A percentile compares a stretch with the other conserved stretches of the same genome.
Conservation (phyloP, 2,113 vertebrate species). For the Bos taurus region DNA sequence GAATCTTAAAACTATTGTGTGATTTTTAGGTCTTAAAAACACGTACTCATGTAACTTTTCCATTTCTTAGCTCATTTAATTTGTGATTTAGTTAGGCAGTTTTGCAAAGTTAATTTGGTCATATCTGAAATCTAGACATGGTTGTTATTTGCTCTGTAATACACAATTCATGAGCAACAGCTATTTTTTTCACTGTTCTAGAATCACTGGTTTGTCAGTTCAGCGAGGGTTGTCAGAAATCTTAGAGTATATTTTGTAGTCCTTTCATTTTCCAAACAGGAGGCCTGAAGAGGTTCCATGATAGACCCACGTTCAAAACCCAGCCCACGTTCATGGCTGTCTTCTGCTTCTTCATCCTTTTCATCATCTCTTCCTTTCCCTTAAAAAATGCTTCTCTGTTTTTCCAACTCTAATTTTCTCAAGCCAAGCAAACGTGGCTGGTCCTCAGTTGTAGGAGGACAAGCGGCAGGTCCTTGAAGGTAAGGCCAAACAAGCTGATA, state of each 20-base stretch:
- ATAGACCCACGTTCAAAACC: not conserved
- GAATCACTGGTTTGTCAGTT: not conserved
- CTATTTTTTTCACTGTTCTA: not conserved
- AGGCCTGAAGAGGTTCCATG: not conserved
- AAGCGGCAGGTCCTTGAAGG: not conserved
- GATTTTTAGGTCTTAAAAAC: constrained; percentile 35
- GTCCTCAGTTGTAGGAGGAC: not conserved
- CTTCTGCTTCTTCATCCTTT: not conserved
- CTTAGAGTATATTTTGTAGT: not conserved
- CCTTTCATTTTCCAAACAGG: not conserved
- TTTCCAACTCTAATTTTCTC: not conserved
- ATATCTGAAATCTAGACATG: not conserved
- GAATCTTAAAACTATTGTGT: constrained; percentile 31
- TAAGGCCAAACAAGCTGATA: not conserved
- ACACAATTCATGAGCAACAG: not conserved
- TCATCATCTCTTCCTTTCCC: not conserved
- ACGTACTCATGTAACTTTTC: not conserved
- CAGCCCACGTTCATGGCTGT: rapidly evolving
- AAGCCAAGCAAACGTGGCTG: rapidly evolving
- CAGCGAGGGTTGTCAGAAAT: not conserved
- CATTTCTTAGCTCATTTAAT: constrained; percentile 65
- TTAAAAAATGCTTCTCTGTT: not conserved
- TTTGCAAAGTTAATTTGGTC: constrained; percentile 58
- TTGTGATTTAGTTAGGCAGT: constrained; percentile 48
- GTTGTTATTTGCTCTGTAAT: constrained; percentile 30